Conservation (phyloP, 1,140 invertebrate genomes). For the Odontomachus brunneus region DNA sequence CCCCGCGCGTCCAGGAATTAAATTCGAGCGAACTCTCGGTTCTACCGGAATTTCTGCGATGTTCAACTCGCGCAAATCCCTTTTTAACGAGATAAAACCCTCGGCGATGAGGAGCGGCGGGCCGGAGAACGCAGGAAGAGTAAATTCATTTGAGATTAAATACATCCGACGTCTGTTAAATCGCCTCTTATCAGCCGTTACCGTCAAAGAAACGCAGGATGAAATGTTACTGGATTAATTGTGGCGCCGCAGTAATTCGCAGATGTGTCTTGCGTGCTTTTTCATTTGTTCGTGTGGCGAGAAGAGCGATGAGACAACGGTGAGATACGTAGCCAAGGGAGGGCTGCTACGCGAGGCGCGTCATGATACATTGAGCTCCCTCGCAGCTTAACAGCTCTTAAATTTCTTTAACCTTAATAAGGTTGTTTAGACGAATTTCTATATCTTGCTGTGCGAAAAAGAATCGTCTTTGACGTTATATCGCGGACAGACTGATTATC, state of each 20-base stretch:
- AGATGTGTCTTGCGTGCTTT: conserved; percentile 53
- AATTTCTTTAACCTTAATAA: conserved; percentile 40
- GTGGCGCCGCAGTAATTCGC: conserved; percentile 45
- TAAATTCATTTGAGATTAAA: conserved; percentile 67
- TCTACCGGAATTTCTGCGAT: conserved; percentile 64
- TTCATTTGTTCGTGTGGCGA: conserved; percentile 56
- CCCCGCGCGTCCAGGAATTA: conserved; percentile 62
- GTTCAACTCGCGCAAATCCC: conserved; percentile 66
- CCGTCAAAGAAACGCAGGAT: conserved; percentile 49
- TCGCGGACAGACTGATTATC: background rate
- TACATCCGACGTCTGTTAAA: conserved; percentile 62
- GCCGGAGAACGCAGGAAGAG: conserved; percentile 46
- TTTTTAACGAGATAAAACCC: conserved; percentile 72
- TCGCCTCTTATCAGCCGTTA: conserved; percentile 39
- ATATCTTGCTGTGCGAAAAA: background rate
- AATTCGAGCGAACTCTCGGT: conserved; percentile 68
- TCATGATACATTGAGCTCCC: conserved; percentile 37
- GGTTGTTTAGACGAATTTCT: conserved; percentile 39
- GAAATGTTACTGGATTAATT: conserved; percentile 61
- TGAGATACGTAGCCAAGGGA: conserved; percentile 20
- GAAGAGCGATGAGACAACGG: conserved; percentile 50
- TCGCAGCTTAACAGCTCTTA: conserved; percentile 8
- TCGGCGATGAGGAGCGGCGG: conserved; percentile 41
- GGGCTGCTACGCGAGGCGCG: conserved; percentile 18
- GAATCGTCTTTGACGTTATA: background rate